Conservation (phyloP, 2,888 invertebrate genomes). For the Euzetes globulus region DNA sequence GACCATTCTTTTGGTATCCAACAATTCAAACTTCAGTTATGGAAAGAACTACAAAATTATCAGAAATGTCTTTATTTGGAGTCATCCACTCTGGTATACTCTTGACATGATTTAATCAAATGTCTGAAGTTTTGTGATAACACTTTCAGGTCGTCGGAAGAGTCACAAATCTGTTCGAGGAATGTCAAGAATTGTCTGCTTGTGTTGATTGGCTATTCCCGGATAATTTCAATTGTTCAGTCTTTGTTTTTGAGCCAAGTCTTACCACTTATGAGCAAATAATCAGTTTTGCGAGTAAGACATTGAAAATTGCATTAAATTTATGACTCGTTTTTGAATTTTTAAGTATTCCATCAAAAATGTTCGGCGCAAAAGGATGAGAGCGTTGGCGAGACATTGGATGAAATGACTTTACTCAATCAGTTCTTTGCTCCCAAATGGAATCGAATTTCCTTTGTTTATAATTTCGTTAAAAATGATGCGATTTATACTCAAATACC, state of each 20-base stretch:
- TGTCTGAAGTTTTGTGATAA: background rate
- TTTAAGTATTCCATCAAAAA: conserved; percentile 16
- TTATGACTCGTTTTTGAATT: background rate
- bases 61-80: conserved; percentile 34
- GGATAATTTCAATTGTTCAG: conserved; percentile 34
- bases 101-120: background rate
- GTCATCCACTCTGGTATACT: conserved; percentile 33
- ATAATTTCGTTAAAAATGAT: conserved; percentile 35
- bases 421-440: conserved; percentile 35
- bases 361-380: conserved; percentile 24
- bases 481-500: conserved; percentile 34
- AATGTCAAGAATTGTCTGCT: conserved; percentile 32
- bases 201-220: conserved; percentile 34
- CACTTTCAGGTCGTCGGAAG: conserved; percentile 36
- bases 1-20: conserved; percentile 33
- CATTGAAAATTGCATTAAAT: background rate
- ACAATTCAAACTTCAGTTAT: conserved; percentile 33
- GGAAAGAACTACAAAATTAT: conserved; percentile 33
- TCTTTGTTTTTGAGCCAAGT: conserved; percentile 36
- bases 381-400: conserved; percentile 12
- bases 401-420: conserved; percentile 37
- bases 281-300: conserved; percentile 31
- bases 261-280: conserved; percentile 31
- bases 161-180: conserved; percentile 32
- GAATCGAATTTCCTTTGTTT: conserved; percentile 35